Conservation (phyloP, 1,140 invertebrate genomes). For the Cryptotermes secundus region DNA sequence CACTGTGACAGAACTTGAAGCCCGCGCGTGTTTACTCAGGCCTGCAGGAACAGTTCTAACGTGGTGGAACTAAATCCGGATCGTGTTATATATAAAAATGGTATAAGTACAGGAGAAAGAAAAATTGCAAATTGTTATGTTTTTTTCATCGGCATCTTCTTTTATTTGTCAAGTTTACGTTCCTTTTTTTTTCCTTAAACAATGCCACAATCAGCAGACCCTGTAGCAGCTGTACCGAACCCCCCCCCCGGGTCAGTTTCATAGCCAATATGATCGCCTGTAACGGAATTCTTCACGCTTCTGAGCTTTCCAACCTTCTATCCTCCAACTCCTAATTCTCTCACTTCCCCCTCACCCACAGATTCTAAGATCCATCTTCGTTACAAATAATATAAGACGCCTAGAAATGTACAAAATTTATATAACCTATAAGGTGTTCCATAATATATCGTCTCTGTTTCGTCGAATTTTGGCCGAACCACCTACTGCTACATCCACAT, state of each 20-base stretch:
- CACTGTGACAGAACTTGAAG: neutral
- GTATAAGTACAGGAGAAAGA: neutral
- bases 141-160: neutral
- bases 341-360: neutral
- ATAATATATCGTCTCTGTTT: too few species aligned
- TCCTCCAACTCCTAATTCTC: too few species aligned
- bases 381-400: constrained; percentile 14
- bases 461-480: too few species aligned
- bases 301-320: neutral
- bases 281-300: constrained; percentile 19
- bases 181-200: neutral
- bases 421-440: neutral
- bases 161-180: constrained; percentile 15
- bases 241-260: neutral
- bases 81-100: neutral
- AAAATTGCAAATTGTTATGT: neutral
- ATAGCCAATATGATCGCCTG: neutral
- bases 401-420: neutral
- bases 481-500: too few species aligned
- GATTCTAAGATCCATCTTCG: neutral
- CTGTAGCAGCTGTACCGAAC: neutral
- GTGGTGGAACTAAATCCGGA: neutral
- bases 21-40: neutral
- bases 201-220: neutral
- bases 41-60: neutral